Evolutionary conservation across 2,797 vertebrate genomes (phyloP).

Genomic region (Neosilurus hyrtlii): DNA sequence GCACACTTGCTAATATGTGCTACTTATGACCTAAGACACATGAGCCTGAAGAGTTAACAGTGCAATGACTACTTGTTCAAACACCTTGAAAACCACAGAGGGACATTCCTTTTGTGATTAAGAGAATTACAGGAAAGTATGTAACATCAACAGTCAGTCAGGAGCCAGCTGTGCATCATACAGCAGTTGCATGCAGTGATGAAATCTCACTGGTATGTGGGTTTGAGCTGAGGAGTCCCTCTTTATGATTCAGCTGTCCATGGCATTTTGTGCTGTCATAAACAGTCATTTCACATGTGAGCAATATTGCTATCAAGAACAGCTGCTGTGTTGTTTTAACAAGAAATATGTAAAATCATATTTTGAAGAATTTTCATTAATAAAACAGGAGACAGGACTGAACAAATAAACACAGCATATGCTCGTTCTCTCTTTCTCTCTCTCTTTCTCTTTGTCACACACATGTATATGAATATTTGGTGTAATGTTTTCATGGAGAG

Average conservation of each 20-base stretch:
- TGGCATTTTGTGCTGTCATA: conserved; percentile 43
- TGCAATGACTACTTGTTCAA: background rate
- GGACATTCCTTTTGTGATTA: conserved; percentile 20
- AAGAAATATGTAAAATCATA: background rate
- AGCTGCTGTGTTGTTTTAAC: conserved; percentile 34
- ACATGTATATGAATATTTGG: too few relatives aligned
- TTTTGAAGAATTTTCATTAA: background rate
- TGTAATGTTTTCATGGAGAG: too few relatives aligned
- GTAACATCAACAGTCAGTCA: conserved; percentile 19
- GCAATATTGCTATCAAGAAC: conserved; percentile 40
- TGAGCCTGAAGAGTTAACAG: conserved; percentile 3
- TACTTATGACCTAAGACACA: conserved; percentile 24
- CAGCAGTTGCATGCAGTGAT: conserved; percentile 40
- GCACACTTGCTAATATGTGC: conserved; percentile 33
- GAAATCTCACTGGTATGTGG: conserved; percentile 51
- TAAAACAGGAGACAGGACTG: background rate
- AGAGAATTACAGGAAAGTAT: conserved; percentile 30
- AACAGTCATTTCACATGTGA: conserved; percentile 49
- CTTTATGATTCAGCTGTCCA: conserved; percentile 57
- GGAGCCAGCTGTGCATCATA: conserved; percentile 38
- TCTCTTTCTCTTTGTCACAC: too few relatives aligned
- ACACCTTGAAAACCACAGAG: conserved; percentile 18
- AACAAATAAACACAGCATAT: background rate
- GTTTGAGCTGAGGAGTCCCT: conserved; percentile 43
- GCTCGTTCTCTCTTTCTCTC: too few relatives aligned